phyloP scores from a whole-genome alignment of 1,140 invertebrate genomes.

The Orchestia grillus region DNA sequence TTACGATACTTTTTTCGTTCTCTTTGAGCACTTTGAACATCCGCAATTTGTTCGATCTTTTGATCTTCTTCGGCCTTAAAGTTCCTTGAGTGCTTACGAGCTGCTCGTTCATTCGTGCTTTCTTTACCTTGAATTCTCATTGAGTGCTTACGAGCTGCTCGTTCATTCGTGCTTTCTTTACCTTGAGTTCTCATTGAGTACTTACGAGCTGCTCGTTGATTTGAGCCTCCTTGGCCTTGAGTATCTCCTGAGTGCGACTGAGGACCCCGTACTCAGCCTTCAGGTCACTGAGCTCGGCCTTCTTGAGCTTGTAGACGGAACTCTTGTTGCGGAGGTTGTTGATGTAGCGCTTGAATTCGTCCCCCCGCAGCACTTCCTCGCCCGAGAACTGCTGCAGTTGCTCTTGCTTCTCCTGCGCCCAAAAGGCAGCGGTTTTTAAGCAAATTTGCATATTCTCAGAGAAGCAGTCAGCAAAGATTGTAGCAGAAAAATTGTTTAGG shows the following conservation, averaged over 20 bases:
- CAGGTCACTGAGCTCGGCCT: constrained; percentile 80
- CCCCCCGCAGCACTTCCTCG: constrained; percentile 79
- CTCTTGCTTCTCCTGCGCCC: constrained; percentile 72
- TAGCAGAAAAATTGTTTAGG: not conserved
- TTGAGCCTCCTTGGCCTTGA: constrained; percentile 73
- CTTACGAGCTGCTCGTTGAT: constrained; percentile 73
- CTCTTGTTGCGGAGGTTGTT: constrained; percentile 83
- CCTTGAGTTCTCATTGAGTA: not conserved
- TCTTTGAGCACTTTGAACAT: too few species aligned
- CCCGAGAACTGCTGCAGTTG: constrained; percentile 74
- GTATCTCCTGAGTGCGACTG: constrained; percentile 77
- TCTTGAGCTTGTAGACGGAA: constrained; percentile 83
- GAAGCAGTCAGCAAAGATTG: not conserved
- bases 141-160: constrained; percentile 71
- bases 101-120: not conserved
- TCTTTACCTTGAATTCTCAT: not conserved
- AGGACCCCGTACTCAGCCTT: constrained; percentile 80
- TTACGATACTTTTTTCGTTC: too few species aligned
- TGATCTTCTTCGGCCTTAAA: too few species aligned
- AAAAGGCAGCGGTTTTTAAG: not conserved
- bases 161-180: not conserved
- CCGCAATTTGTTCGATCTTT: too few species aligned
- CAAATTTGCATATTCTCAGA: not conserved
- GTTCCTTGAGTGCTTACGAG: not conserved
- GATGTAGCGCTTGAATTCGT: constrained; percentile 88